phyloP scores from a whole-genome alignment of 2,888 invertebrate genomes.

The Agapostemon virescens region DNA sequence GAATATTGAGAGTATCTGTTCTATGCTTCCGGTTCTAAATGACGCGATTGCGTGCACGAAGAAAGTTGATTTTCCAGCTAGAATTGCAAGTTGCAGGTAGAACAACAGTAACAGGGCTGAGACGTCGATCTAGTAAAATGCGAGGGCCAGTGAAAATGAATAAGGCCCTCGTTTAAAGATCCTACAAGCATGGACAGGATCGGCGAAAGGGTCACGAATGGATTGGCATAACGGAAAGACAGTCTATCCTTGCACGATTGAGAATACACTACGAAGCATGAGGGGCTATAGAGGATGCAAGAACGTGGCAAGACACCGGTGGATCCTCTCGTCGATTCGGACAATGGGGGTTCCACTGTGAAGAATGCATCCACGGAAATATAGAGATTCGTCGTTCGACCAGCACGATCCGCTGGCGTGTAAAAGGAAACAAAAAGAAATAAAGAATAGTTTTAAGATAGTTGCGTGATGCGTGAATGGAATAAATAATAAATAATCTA shows the following conservation, averaged over 20 bases:
- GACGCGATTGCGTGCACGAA: background rate
- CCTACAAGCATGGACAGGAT: conserved; percentile 1
- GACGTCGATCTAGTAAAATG: background rate
- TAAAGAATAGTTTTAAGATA: conserved; percentile 31
- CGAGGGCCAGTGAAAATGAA: background rate
- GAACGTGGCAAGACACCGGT: background rate
- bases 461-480: conserved; percentile 43
- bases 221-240: background rate
- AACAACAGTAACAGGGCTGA: background rate
- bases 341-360: background rate
- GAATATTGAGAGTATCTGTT: too few relatives aligned
- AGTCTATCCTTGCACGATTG: background rate
- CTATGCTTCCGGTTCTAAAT: too few relatives aligned
- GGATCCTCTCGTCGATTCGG: background rate
- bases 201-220: background rate
- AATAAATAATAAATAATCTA: conserved; percentile 70
- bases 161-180: background rate
- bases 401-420: conserved; percentile 39
- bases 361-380: conserved; percentile 36
- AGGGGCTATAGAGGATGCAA: background rate
- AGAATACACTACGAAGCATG: background rate
- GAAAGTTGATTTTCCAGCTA: background rate
- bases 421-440: background rate
- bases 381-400: conserved; percentile 36
- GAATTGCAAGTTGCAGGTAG: background rate